Evolutionary conservation across 2,888 invertebrate genomes (phyloP).

Genomic region (Dolichopus griseipennis): DNA sequence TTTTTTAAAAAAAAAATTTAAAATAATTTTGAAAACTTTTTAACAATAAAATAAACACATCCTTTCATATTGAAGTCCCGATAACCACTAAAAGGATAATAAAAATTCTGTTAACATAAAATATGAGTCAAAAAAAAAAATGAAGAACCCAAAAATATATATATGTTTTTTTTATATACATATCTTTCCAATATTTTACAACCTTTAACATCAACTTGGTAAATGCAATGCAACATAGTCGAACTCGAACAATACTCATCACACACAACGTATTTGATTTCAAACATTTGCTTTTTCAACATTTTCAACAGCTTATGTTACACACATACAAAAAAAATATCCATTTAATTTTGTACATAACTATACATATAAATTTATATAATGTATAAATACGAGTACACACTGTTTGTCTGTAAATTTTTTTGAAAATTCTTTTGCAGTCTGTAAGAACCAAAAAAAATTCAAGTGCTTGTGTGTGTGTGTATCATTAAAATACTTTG

Average conservation of each 20-base stretch:
- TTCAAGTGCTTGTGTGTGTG: too few relatives aligned
- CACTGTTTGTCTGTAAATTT: too few relatives aligned
- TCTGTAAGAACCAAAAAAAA: too few relatives aligned
- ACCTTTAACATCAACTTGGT: too few relatives aligned
- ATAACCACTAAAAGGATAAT: conserved; percentile 3
- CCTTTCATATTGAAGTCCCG: conserved; percentile 6
- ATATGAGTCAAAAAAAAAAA: neutral
- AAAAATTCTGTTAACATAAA: neutral
- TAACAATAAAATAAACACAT: neutral
- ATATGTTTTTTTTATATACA: neutral
- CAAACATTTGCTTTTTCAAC: neutral
- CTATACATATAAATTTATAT: too few relatives aligned
- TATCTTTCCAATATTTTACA: too few relatives aligned
- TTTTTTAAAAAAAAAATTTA: neutral
- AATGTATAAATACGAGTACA: too few relatives aligned
- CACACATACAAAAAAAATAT: too few relatives aligned
- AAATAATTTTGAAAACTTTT: neutral
- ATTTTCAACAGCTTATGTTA: too few relatives aligned
- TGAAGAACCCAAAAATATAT: neutral
- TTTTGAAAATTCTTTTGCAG: too few relatives aligned
- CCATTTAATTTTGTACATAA: too few relatives aligned
- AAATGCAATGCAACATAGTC: neutral
- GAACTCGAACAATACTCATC: neutral
- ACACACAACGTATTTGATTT: neutral
- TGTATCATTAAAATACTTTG: neutral